Conservation (phyloP, 2,888 invertebrate species). For the Cephus sareptanus region DNA sequence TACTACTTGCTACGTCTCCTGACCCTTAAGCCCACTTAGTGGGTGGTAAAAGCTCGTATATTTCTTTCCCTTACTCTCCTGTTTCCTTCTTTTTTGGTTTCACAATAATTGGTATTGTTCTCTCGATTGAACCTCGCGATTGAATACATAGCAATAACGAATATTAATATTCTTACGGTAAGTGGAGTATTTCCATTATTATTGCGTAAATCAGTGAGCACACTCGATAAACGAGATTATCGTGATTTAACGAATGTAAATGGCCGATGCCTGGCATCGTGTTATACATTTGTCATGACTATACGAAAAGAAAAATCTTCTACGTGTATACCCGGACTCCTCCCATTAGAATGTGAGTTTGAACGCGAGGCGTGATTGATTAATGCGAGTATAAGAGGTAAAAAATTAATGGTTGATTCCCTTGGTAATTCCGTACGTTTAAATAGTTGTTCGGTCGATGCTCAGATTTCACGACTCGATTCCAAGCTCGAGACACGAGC, state of each 20-base stretch:
- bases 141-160: constrained; percentile 3
- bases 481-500: not conserved
- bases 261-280: not conserved
- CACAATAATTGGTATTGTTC: constrained; percentile 21
- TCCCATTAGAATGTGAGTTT: not conserved
- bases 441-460: not conserved
- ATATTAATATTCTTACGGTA: not conserved
- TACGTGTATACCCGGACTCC: not conserved
- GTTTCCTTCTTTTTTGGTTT: constrained; percentile 12
- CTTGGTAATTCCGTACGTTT: not conserved
- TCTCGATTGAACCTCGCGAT: not conserved
- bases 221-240: constrained; percentile 1
- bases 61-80: not conserved
- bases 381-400: not conserved
- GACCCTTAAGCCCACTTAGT: not conserved
- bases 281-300: not conserved
- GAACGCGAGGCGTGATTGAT: not conserved
- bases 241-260: not conserved
- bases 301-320: not conserved
- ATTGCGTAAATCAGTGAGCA: constrained; percentile 49
- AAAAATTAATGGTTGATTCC: not conserved
- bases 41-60: constrained; percentile 3
- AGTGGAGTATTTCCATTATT: constrained; percentile 26
- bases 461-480: not conserved
- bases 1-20: not conserved